Evolutionary conservation across 2,888 invertebrate genomes (phyloP).

Genomic region (Iphiclides podalirius): DNA sequence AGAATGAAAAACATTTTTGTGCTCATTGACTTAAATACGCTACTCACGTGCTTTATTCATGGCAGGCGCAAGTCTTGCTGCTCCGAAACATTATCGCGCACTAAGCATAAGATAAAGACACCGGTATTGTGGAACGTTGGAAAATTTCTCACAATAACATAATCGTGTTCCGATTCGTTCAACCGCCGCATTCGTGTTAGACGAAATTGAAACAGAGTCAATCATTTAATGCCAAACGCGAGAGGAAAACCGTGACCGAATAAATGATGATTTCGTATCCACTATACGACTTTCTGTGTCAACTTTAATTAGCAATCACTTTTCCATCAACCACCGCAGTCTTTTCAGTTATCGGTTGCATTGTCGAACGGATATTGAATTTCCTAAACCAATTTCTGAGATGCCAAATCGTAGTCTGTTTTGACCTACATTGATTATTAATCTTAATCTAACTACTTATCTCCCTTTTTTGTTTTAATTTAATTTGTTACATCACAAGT

Average conservation of each 20-base stretch:
- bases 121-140: slow-evolving; percentile 58
- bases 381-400: slow-evolving; percentile 58
- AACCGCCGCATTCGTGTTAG: slow-evolving; percentile 72
- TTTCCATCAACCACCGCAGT: slow-evolving; percentile 69
- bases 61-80: slow-evolving; percentile 48
- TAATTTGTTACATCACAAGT: not conserved
- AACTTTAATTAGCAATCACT: slow-evolving; percentile 78
- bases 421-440: slow-evolving; percentile 50
- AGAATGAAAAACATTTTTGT: slow-evolving; percentile 23
- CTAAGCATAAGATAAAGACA: slow-evolving; percentile 61
- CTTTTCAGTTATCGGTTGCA: slow-evolving; percentile 55
- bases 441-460: slow-evolving; percentile 42
- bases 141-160: slow-evolving; percentile 77
- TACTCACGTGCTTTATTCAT: slow-evolving; percentile 77
- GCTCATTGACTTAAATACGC: slow-evolving; percentile 32
- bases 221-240: slow-evolving; percentile 77
- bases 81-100: slow-evolving; percentile 62
- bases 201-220: slow-evolving; percentile 79
- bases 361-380: slow-evolving; percentile 64
- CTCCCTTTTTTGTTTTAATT: slow-evolving; percentile 19
- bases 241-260: slow-evolving; percentile 74
- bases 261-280: slow-evolving; percentile 77
- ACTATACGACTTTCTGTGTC: slow-evolving; percentile 75
- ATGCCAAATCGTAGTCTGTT: slow-evolving; percentile 52
- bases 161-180: slow-evolving; percentile 76